These are phyloP conservation scores for Brachyhypopomus gauderio DNA, from an alignment of 2,113 vertebrate genomes.

Conservation along the genomic window DNA sequence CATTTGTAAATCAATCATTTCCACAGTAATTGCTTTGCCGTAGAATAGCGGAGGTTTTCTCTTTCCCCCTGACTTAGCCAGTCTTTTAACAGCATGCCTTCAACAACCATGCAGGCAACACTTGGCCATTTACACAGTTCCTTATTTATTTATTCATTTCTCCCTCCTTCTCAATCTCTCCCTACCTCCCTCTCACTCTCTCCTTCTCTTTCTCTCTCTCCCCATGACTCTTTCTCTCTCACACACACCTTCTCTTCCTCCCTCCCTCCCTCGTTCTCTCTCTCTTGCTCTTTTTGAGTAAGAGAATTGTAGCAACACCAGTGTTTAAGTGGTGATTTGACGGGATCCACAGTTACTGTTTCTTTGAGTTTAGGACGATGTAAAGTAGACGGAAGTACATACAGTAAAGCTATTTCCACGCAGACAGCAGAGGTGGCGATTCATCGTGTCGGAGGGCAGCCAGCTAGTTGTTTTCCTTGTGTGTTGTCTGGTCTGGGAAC, in stretches of 20 bases:
- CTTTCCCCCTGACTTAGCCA: conserved; percentile 1
- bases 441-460: conserved; percentile 35
- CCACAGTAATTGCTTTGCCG: conserved; percentile 57
- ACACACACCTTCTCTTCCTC: neutral
- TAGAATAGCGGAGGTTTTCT: conserved; percentile 37
- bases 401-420: conserved; percentile 21
- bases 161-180: too few species aligned
- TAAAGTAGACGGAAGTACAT: conserved; percentile 35
- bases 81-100: neutral
- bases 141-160: neutral
- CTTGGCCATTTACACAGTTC: neutral
- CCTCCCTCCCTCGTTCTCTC: neutral
- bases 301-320: conserved; percentile 25
- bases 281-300: neutral
- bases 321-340: conserved; percentile 17
- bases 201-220: neutral
- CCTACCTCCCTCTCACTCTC: too few species aligned
- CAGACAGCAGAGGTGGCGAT: conserved; percentile 10
- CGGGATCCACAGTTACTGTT: conserved; percentile 28
- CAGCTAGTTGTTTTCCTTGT: conserved; percentile 3
- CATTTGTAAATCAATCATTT: conserved; percentile 67
- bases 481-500: conserved; percentile 38
- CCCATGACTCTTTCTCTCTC: too few species aligned
- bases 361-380: conserved; percentile 16
- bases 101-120: neutral